Conservation (phyloP, 2,888 invertebrate genomes). For the Xylota sylvarum region DNA sequence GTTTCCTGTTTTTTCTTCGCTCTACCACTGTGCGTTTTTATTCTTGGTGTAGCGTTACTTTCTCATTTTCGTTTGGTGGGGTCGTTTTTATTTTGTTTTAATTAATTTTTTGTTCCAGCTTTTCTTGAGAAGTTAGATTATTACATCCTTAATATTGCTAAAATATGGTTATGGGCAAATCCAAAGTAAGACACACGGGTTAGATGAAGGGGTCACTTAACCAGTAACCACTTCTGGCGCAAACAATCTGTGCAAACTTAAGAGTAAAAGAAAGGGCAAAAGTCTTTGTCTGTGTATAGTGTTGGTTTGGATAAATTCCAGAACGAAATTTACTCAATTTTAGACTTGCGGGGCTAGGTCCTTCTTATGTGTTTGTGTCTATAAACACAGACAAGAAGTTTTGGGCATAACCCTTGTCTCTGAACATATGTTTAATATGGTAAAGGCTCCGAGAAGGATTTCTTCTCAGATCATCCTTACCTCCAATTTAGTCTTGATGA, state of each 20-base stretch:
- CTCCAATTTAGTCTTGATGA: too few relatives aligned
- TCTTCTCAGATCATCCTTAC: too few relatives aligned
- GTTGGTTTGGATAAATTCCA: too few relatives aligned
- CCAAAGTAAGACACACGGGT: constrained; percentile 16
- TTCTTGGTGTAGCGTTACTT: constrained; percentile 40
- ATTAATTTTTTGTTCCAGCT: constrained; percentile 50
- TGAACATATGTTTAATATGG: too few relatives aligned
- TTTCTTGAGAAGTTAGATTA: constrained; percentile 54
- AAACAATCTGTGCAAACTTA: constrained; percentile 8
- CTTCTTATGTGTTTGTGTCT: too few relatives aligned
- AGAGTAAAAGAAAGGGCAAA: neutral
- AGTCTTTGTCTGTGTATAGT: neutral
- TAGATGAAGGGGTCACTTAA: constrained; percentile 10
- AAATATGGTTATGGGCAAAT: constrained; percentile 23
- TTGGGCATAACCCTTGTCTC: too few relatives aligned
- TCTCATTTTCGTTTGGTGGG: constrained; percentile 48
- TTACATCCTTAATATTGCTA: constrained; percentile 46
- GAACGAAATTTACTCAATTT: too few relatives aligned
- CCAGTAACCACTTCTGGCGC: constrained; percentile 4
- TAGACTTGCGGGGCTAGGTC: too few relatives aligned
- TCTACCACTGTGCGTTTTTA: constrained; percentile 21
- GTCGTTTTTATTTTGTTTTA: constrained; percentile 66
- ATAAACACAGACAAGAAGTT: too few relatives aligned
- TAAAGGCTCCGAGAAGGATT: too few relatives aligned
- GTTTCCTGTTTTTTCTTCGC: constrained; percentile 8